Evolutionary conservation across 2,888 invertebrate genomes (phyloP), one percentile per base, ranked within the genome.

Genomic region (Acanthosoma haemorrhoidale): DNA sequence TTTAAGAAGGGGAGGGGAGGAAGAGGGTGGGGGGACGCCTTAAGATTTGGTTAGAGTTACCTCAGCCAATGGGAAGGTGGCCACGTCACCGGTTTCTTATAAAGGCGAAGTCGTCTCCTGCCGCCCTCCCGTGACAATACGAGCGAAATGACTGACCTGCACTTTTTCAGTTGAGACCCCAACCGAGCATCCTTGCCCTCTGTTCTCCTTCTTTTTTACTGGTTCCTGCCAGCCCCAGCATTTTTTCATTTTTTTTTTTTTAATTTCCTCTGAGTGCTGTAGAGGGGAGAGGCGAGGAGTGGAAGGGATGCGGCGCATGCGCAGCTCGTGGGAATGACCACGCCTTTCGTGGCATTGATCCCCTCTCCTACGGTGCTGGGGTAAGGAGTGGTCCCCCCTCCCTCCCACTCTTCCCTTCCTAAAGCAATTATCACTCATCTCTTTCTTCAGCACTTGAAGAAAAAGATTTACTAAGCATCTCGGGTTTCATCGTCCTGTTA

Each of bases 41-140:
- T 67, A 67, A 67, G 67, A 67, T 67, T 43, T 36, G 51, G 31
- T 38, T 51, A 67, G 38, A 34, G 43, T 67, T 67, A 67, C 67
- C 67, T 67, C 67, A 32, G 51, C 67, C 67, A 67, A 67, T 67
- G 57, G 67, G 67, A 29, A 67, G 67, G 43, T 57, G 67, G 51
- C 51, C 51, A 67, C 67, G 67, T 67, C 67, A 67, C 51, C 32
- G 51, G 9, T 67, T 63, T 63, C 63, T 63, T 63, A 63, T 39
- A 39, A 2, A 15, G 13, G 16, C 36, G 13, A 15, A 21, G 38
- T n/a, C 38, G 25, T 11, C 43, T 15, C n/a, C 41, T n/a, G 41
- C 18, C 21, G 21, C 18, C 63, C 63, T 63, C 2, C 63, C 39
- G 38, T 39, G 38, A 63, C 63, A 63, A 63, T 63, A 63, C 38